phyloP scores from a whole-genome alignment of 1,140 invertebrate genomes.

The Propsilocerus akamusi region DNA sequence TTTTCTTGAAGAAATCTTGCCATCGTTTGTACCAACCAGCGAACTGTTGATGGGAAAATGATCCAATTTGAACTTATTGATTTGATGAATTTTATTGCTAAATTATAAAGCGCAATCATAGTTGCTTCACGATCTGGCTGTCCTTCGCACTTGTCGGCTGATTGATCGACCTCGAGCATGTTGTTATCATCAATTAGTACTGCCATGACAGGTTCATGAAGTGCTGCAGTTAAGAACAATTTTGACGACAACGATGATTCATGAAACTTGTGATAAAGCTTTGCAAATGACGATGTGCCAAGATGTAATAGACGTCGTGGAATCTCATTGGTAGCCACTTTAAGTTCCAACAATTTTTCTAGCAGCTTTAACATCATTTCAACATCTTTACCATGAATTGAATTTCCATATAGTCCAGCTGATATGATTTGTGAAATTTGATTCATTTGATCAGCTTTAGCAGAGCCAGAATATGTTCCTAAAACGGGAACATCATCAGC shows the following conservation, averaged over 20 bases:
- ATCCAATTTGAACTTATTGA: slow-evolving; percentile 75
- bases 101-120: slow-evolving; percentile 56
- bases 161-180: slow-evolving; percentile 81
- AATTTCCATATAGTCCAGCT: slow-evolving; percentile 68
- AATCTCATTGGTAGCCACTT: slow-evolving; percentile 63
- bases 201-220: slow-evolving; percentile 80
- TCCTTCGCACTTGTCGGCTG: slow-evolving; percentile 49
- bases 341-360: slow-evolving; percentile 63
- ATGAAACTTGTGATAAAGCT: slow-evolving; percentile 75
- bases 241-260: slow-evolving; percentile 82
- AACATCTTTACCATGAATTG: slow-evolving; percentile 64
- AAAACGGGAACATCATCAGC: slow-evolving; percentile 44
- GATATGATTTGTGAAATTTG: slow-evolving; percentile 50
- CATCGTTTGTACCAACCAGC: slow-evolving; percentile 60
- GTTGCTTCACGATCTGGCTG: slow-evolving; percentile 54
- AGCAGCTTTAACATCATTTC: slow-evolving; percentile 56
- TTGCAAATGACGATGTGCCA: slow-evolving; percentile 72
- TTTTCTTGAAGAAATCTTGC: slow-evolving; percentile 46
- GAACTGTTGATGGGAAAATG: slow-evolving; percentile 74
- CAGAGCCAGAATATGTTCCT: neutral
- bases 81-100: slow-evolving; percentile 66
- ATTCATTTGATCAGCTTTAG: slow-evolving; percentile 37
- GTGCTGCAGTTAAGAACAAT: slow-evolving; percentile 78
- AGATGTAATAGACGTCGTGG: slow-evolving; percentile 66
- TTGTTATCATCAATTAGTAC: slow-evolving; percentile 86